Percentiles rank a stretch among this genome's conserved stretches.
Conservation (phyloP, 1,140 invertebrate genomes). For the Neomicropteryx cornuta region DNA sequence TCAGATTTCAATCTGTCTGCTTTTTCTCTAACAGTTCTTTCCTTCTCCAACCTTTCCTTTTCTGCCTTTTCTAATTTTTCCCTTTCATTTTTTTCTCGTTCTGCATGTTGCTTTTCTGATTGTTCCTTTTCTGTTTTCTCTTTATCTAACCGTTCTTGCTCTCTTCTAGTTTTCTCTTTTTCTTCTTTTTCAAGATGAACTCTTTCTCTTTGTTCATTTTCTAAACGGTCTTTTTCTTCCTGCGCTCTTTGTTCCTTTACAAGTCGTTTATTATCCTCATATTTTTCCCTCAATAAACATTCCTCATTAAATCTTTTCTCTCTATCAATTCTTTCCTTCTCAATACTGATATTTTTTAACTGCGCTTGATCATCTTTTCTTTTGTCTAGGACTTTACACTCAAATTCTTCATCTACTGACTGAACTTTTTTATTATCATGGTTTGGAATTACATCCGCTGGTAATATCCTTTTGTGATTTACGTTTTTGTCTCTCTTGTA, state of each 20-base stretch:
- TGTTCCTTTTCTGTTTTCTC: slow-evolving; percentile 25
- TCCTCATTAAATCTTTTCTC: slow-evolving; percentile 15
- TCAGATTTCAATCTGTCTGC: slow-evolving; percentile 27
- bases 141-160: slow-evolving; percentile 18
- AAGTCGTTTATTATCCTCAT: slow-evolving; percentile 22
- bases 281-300: slow-evolving; percentile 22
- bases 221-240: slow-evolving; percentile 11
- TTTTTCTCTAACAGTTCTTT: slow-evolving; percentile 33
- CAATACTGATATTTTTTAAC: slow-evolving; percentile 1
- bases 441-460: too few relatives aligned
- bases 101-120: slow-evolving; percentile 20
- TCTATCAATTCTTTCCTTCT: slow-evolving; percentile 12
- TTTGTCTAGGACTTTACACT: slow-evolving; percentile 10
- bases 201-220: slow-evolving; percentile 17
- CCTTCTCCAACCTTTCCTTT: slow-evolving; percentile 25
- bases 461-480: too few relatives aligned
- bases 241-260: slow-evolving; percentile 19
- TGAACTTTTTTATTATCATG: too few relatives aligned
- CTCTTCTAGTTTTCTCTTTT: slow-evolving; percentile 18
- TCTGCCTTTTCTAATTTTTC: slow-evolving; percentile 18
- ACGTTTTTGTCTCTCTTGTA: too few relatives aligned
- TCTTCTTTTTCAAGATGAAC: slow-evolving; percentile 13
- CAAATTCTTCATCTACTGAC: too few relatives aligned
- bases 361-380: not conserved
- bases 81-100: slow-evolving; percentile 24